Conservation (phyloP, 2,113 vertebrate species). For the Oryctolagus cuniculus region mOryCun1.1 NC_091442.1:121029001-121029500, state of each 20-base stretch:
- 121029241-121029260: too few relatives aligned
- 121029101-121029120: fast-evolving
- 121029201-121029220: too few relatives aligned
- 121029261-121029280: not conserved
- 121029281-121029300: fast-evolving
- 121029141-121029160: not conserved
- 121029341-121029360: fast-evolving
- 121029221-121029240: too few relatives aligned
- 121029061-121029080: not conserved
- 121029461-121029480: not conserved
- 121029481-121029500: not conserved
- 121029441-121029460: not conserved
- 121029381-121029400: not conserved
- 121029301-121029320: fast-evolving
- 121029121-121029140: fast-evolving
- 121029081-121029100: not conserved
- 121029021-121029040: not conserved
- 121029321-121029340: not conserved
- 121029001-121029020: not conserved
- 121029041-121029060: too few relatives aligned
- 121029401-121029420: not conserved
- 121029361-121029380: not conserved
- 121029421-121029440: not conserved
- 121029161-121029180: too few relatives aligned
- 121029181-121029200: too few relatives aligned